Base-by-base conservation (phyloP, 2,888 invertebrate species). In the Heliconius hortense region DNA sequence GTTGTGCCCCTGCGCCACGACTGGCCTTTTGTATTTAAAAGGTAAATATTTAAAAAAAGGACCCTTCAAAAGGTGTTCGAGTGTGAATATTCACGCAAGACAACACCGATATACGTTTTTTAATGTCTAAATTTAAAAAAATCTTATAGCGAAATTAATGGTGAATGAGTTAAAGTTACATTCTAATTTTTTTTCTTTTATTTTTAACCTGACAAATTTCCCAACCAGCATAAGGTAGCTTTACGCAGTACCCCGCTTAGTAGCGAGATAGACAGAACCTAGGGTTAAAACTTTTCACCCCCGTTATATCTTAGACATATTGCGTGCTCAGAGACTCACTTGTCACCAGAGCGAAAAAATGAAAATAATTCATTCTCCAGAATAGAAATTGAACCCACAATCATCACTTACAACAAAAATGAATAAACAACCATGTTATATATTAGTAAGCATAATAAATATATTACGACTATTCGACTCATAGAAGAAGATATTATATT, bases 81-180 rank as follows among this genome's bases (percentile, higher is more conserved):
- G 72, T 75, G 73, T 73, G 43, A 77, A 77, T 77, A 53, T 77
- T 77, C 66, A 77, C 73, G 73, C 75, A 75, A 69, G 69, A 73
- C 70, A 74, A 39, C 28, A 74, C 60, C 18, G 70, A 70, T 59
- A 70, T 10, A 11, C 59, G n/a, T 70, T 39, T 70, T 26, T 70
- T 59, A 35, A 2, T 13, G 31, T 53, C 28, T n/a, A 5, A 53
- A 68, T 28, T n/a, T 13, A 68, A 67, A 43, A 67, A 2, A 5
- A 2, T 15, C 26, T 43, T 15, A 31, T 18, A 26, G 26, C 4
- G 24, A 59, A 11, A 15, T 60, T 60, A 60, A 26, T 24, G 26
- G 13, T 60, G 26, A 10, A 56, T 56, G 2, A 7, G n/a, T 56
- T 56, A n/a, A 35, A 35, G 35, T 35, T 35, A 10, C n/a, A n/a